Percentiles rank a stretch among this genome's conserved stretches.
Conservation (phyloP, 2,113 vertebrate genomes). For the Pteronura brasiliensis region DNA sequence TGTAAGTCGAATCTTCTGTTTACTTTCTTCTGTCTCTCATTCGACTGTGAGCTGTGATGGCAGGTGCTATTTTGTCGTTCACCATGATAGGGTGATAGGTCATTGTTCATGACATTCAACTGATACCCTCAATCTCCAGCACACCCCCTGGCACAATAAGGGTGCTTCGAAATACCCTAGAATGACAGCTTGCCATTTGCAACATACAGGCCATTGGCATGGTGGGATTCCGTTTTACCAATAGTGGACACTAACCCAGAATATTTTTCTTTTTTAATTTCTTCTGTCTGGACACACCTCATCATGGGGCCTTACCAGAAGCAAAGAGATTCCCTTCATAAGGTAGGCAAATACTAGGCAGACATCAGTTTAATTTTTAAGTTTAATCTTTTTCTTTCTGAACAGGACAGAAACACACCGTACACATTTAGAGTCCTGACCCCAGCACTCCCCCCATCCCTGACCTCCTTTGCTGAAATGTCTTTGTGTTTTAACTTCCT, state of each 20-base stretch:
- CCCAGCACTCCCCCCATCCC: background rate
- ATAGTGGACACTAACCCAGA: background rate
- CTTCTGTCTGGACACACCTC: background rate
- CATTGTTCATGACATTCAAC: background rate
- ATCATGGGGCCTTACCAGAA: background rate
- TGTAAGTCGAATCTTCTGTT: background rate
- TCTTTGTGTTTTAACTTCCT: slow-evolving; percentile 2
- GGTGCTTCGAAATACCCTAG: background rate
- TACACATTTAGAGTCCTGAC: background rate
- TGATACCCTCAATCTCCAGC: background rate
- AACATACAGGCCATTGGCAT: background rate
- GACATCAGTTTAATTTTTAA: background rate
- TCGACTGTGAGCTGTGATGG: background rate
- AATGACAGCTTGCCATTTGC: background rate
- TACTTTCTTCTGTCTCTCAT: background rate
- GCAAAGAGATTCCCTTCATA: background rate
- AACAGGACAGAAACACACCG: background rate
- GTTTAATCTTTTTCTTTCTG: background rate
- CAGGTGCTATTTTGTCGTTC: rapidly evolving
- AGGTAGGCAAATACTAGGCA: background rate
- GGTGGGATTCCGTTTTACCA: background rate
- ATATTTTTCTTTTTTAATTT: background rate
- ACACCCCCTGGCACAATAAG: background rate
- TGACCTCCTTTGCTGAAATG: background rate
- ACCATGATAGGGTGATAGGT: background rate